phyloP scores from a whole-genome alignment of 2,113 vertebrate species.

The Ameiurus melas region DNA sequence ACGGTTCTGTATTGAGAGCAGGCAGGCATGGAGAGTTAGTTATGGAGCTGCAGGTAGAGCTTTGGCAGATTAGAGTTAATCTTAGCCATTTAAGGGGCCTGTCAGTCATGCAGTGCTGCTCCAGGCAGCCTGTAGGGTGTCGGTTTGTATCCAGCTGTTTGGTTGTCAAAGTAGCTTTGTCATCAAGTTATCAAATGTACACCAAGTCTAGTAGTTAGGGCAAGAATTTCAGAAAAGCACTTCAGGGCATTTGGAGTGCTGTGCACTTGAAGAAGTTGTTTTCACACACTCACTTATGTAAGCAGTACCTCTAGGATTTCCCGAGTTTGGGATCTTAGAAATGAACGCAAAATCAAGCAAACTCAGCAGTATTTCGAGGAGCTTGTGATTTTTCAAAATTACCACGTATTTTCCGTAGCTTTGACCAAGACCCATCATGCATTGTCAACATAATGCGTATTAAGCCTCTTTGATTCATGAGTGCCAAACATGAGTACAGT shows the following conservation, averaged over 20 bases:
- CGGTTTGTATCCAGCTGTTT: slow-evolving; percentile 7
- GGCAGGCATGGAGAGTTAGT: slow-evolving; percentile 10
- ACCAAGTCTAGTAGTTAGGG: not conserved
- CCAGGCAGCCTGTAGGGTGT: slow-evolving; percentile 19
- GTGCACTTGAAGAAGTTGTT: not conserved
- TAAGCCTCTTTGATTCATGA: too few relatives aligned
- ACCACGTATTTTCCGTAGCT: too few relatives aligned
- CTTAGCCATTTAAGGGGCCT: slow-evolving; percentile 38
- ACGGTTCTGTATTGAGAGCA: slow-evolving; percentile 13
- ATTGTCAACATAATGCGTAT: too few relatives aligned
- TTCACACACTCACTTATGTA: not conserved
- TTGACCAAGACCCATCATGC: too few relatives aligned
- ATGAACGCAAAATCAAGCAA: too few relatives aligned
- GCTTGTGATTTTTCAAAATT: too few relatives aligned
- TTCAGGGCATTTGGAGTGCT: not conserved
- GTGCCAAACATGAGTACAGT: too few relatives aligned
- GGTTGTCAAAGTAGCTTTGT: slow-evolving; percentile 42
- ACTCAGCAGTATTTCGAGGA: too few relatives aligned
- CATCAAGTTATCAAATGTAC: slow-evolving; percentile 41
- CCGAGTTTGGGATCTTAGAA: not conserved
- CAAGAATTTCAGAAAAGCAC: slow-evolving; percentile 1
- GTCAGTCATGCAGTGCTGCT: slow-evolving; percentile 41
- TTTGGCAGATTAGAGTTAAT: slow-evolving; percentile 45
- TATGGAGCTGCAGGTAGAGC: slow-evolving; percentile 41
- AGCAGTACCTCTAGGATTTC: too few relatives aligned